These are phyloP conservation scores for Myotis davidii DNA, from an alignment of 2,113 vertebrate species.

Conservation along the genomic window DNA sequence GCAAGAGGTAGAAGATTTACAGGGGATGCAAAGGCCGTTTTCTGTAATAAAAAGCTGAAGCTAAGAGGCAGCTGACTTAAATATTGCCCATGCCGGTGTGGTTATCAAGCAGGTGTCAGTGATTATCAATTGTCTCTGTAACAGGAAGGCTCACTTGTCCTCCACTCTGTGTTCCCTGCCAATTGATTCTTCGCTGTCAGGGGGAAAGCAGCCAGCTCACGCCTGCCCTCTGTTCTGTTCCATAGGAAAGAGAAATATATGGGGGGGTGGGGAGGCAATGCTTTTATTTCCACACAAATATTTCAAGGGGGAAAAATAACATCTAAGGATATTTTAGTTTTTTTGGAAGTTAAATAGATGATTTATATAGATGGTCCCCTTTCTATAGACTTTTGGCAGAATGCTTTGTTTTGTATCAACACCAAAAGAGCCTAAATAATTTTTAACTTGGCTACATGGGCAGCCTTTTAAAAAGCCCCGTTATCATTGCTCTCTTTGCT, in stretches of 20 bases:
- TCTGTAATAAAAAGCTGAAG: neutral
- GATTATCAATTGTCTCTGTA: neutral
- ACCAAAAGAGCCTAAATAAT: neutral
- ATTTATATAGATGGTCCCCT: neutral
- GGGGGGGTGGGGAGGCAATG: neutral
- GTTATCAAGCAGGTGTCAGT: neutral
- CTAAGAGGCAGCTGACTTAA: neutral
- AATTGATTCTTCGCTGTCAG: neutral
- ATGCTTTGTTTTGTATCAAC: neutral
- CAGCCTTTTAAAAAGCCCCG: neutral
- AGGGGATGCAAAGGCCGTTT: neutral
- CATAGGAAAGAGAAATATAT: neutral
- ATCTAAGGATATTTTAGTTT: neutral
- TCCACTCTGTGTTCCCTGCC: neutral
- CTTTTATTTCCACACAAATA: slow-evolving; percentile 48
- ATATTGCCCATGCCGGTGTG: fast-evolving
- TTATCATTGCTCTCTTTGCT: neutral
- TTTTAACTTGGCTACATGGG: neutral
- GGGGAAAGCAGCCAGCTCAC: neutral
- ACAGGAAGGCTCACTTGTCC: neutral
- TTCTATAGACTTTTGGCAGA: neutral
- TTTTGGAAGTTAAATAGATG: slow-evolving; percentile 13
- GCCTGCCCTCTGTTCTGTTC: neutral
- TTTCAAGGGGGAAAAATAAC: neutral
- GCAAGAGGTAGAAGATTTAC: neutral